Percentiles rank a stretch among this genome's conserved stretches.
phyloP scores from a whole-genome alignment of 2,888 invertebrate genomes.

The Sminthurinus aureus region DNA sequence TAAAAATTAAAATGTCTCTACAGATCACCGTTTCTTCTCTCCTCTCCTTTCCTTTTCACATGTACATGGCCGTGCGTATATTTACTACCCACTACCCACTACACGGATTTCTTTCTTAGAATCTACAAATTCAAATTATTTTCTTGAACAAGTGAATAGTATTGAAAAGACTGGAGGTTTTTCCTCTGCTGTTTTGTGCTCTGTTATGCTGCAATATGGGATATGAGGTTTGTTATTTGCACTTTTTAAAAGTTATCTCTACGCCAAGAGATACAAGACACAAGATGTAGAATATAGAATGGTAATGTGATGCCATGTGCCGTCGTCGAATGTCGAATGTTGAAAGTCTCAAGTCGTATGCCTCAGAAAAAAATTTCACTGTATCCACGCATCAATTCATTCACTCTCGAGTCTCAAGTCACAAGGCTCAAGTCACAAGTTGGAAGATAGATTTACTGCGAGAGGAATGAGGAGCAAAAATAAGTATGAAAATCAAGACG shows the following conservation, averaged over 20 bases:
- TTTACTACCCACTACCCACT: not conserved
- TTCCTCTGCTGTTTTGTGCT: not conserved
- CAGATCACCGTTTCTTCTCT: constrained; percentile 36
- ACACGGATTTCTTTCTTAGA: too few relatives aligned
- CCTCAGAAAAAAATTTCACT: constrained; percentile 23
- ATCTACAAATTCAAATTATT: not conserved
- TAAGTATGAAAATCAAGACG: not conserved
- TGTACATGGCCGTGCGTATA: not conserved
- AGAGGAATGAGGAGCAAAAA: not conserved
- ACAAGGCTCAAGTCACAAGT: constrained; percentile 20
- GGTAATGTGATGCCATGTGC: constrained; percentile 28
- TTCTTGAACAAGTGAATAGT: not conserved
- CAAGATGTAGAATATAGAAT: not conserved
- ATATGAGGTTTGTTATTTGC: not conserved
- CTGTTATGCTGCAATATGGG: not conserved
- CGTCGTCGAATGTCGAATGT: not conserved
- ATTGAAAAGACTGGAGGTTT: not conserved
- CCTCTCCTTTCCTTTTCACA: not conserved
- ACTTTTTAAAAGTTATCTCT: not conserved
- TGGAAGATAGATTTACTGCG: constrained; percentile 42
- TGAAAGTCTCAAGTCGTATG: not conserved
- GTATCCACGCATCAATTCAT: constrained; percentile 42
- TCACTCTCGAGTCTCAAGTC: too few relatives aligned
- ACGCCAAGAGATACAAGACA: not conserved
- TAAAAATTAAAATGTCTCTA: constrained; percentile 55